Conservation (phyloP, 2,888 invertebrate species). For the Andrena minutula region DNA sequence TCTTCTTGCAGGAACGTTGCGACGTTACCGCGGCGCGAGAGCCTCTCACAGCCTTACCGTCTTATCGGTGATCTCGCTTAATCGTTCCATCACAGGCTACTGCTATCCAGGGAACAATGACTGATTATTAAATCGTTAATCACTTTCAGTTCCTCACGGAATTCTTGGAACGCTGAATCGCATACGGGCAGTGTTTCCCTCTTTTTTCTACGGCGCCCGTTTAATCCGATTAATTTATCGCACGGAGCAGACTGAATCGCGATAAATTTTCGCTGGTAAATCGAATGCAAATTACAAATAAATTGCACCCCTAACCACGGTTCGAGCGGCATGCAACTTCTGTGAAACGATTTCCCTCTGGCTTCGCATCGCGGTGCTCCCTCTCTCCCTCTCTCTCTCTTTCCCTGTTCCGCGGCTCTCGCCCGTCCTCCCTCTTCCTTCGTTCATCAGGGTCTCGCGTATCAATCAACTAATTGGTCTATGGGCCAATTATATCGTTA, state of each 20-base stretch:
- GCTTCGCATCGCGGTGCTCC: conserved; percentile 49
- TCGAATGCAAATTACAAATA: conserved; percentile 80
- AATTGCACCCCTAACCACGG: conserved; percentile 75
- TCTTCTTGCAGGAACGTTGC: not conserved
- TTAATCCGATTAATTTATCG: conserved; percentile 71
- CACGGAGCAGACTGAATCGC: conserved; percentile 37
- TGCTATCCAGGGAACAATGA: conserved; percentile 21
- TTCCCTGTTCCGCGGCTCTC: conserved; percentile 34
- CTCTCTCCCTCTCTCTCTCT: conserved; percentile 9
- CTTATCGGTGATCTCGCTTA: conserved; percentile 36
- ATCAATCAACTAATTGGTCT: conserved; percentile 79
- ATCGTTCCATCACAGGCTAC: conserved; percentile 20
- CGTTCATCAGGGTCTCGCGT: conserved; percentile 63
- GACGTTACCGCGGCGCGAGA: not conserved
- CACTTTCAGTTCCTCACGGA: not conserved
- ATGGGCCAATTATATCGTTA: conserved; percentile 78
- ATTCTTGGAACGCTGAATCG: conserved; percentile 18
- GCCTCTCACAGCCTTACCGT: not conserved
- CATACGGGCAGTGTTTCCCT: conserved; percentile 14
- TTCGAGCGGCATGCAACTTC: conserved; percentile 76
- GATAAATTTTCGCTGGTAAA: conserved; percentile 74
- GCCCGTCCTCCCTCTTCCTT: conserved; percentile 45
- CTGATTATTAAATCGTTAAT: conserved; percentile 15
- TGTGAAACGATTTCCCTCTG: conserved; percentile 75
- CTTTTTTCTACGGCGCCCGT: conserved; percentile 25